Base-by-base conservation (phyloP, 53 echinoderm and acorn worm species). In the Holothuria scabra region DNA sequence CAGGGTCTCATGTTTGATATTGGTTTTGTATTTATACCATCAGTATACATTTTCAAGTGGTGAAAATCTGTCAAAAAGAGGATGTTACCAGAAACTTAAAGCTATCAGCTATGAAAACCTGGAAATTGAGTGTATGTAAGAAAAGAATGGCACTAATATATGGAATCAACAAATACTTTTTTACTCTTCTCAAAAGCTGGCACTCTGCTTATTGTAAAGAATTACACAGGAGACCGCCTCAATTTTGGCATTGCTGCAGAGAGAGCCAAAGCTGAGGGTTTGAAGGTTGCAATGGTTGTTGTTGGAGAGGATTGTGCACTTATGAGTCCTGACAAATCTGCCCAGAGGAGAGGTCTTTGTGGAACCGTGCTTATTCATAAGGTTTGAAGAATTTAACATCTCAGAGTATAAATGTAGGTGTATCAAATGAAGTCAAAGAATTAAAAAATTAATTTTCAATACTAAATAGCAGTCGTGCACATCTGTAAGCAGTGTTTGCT, bases 201-300 rank as follows among this genome's bases (percentile, higher is more conserved):
- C 23, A 94, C 94, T 1, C 63, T 94, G 7, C 83, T 94, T 46
- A 91, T 94, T 38, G 91, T 91, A 29, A 94, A 91, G 82, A 94
- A 91, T 55, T 94, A 94, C 75, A 91, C 94, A 1, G 94, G 94
- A 25, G 94, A 94, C 59, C 70, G 94, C 41, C 79, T 94, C 56
- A 94, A 94, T 44, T 94, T 94, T 82, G 94, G 94, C 10, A 87
- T 94, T 41, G 94, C 94, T 29, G 87, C 89, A 33, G 94, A 94
- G 76, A 89, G 94, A 68, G 94, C 94, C 56, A 84, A 55, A 66
- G 83, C 89, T 56, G 94, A 94, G 65, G 91, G 91, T 22, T 48
- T 94, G 22, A 37, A 60, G 25, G 89, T 91, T 16, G 94, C 89
- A 57, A 91, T 91, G 89, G 91, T 93, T 32, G 86, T 93, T 26